phyloP scores from a whole-genome alignment of 2,113 vertebrate genomes.

The Onychostoma macrolepis region DNA sequence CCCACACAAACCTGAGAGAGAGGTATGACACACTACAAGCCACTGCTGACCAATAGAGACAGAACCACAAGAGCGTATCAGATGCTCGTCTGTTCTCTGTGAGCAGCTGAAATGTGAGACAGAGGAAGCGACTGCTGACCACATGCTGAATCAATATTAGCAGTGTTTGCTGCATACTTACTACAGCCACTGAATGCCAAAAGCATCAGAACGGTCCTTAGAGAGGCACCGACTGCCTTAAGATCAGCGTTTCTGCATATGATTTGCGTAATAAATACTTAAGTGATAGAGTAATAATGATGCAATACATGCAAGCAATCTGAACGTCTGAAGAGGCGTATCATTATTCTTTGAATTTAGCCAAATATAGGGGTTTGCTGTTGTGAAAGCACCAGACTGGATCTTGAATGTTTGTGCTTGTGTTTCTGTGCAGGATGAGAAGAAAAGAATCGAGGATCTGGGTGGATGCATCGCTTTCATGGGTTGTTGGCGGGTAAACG shows the following conservation, averaged over 20 bases:
- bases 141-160: constrained; percentile 34
- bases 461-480: constrained; percentile 91
- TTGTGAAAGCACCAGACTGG: not conserved
- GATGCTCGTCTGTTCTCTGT: not conserved
- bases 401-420: not conserved
- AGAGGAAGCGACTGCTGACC: constrained; percentile 15
- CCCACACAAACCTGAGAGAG: constrained; percentile 93
- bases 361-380: not conserved
- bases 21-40: constrained; percentile 71
- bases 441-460: constrained; percentile 86
- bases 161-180: not conserved
- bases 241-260: not conserved
- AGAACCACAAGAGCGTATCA: not conserved
- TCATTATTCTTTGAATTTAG: not conserved
- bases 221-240: not conserved
- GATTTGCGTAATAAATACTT: not conserved
- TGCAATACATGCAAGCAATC: not conserved
- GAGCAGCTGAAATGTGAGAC: constrained; percentile 23
- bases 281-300: not conserved
- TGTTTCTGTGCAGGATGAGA: constrained; percentile 85
- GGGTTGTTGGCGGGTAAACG: constrained; percentile 98
- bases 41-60: constrained; percentile 10
- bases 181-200: not conserved
- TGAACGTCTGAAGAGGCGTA: not conserved
- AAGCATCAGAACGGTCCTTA: not conserved